Percentiles rank a stretch among this genome's conserved stretches.
Conservation (phyloP, 2,797 vertebrate species). For the Lemur catta region DNA sequence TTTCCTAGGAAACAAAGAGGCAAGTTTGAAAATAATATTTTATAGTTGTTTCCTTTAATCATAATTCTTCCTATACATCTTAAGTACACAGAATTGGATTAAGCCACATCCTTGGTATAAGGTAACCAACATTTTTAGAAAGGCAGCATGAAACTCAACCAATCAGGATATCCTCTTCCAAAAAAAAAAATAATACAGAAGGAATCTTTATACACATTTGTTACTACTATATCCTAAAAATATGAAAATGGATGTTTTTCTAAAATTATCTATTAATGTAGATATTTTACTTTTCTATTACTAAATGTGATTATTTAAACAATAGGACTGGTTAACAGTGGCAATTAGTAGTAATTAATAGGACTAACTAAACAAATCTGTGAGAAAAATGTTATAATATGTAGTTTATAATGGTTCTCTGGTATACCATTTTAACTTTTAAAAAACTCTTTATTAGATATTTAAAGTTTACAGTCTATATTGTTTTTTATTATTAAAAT, state of each 20-base stretch:
- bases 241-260: neutral
- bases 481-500: neutral
- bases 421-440: neutral
- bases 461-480: neutral
- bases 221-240: neutral
- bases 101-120: neutral
- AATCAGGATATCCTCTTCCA: neutral
- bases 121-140: neutral
- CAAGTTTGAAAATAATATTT: constrained; percentile 15
- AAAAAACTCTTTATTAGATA: neutral
- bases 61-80: neutral
- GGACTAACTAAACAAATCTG: neutral
- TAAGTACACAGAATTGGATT: neutral
- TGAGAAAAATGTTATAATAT: neutral
- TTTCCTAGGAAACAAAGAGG: constrained; percentile 10
- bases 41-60: neutral
- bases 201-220: neutral
- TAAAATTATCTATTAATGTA: neutral
- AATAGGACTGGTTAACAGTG: neutral
- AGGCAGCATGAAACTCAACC: neutral
- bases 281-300: neutral
- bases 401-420: neutral
- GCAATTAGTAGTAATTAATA: neutral
- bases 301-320: constrained; percentile 15
- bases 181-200: neutral